Evolutionary conservation across 1,140 invertebrate species (phyloP).

Genomic region (Atta texana): DNA sequence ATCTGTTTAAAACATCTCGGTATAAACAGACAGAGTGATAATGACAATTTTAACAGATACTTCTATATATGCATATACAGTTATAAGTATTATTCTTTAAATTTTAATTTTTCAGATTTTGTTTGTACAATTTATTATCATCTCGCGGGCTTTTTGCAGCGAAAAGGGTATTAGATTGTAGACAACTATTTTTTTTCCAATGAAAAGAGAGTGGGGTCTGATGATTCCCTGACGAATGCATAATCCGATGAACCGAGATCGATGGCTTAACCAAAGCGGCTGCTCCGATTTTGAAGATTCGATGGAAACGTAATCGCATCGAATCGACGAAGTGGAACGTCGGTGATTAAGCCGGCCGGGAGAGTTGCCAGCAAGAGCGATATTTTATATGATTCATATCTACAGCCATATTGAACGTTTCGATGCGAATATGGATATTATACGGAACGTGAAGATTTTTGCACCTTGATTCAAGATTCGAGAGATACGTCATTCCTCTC

Average conservation of each 20-base stretch:
- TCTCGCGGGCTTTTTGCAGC: background rate
- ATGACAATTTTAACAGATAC: background rate
- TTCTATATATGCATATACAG: background rate
- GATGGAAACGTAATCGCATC: constrained; percentile 56
- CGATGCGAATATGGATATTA: constrained; percentile 50
- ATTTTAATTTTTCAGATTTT: constrained; percentile 1
- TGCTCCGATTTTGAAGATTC: constrained; percentile 55
- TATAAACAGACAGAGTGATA: background rate
- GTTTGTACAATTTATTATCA: background rate
- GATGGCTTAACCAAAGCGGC: constrained; percentile 19
- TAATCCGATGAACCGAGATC: constrained; percentile 61
- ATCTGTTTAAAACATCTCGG: background rate
- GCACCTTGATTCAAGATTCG: constrained; percentile 20
- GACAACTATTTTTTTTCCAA: constrained; percentile 16
- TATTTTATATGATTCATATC: constrained; percentile 54
- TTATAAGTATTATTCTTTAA: background rate
- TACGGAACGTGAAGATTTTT: constrained; percentile 22
- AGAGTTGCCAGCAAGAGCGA: constrained; percentile 38
- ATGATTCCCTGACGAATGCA: constrained; percentile 41
- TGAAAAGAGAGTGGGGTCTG: background rate
- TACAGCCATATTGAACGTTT: constrained; percentile 41
- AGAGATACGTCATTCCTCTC: background rate
- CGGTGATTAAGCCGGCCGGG: constrained; percentile 53
- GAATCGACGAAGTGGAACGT: constrained; percentile 57
- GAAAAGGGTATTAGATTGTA: background rate